Evolutionary conservation across 1,140 invertebrate species (phyloP).

Genomic region (Bombus polaris): DNA sequence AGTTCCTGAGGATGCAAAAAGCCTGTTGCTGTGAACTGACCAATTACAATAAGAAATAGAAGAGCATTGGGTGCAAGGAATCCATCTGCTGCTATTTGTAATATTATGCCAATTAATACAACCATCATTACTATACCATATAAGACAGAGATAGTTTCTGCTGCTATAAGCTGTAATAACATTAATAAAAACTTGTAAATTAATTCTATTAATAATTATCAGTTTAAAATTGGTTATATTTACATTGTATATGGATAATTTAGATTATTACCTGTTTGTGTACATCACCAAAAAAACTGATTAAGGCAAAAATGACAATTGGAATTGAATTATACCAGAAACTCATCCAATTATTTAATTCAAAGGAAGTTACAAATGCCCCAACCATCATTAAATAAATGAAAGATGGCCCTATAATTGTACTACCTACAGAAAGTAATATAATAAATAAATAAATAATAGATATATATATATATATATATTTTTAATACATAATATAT

Average conservation of each 20-base stretch:
- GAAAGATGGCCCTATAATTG: conserved; percentile 91
- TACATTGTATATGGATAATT: not conserved
- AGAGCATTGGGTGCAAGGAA: conserved; percentile 90
- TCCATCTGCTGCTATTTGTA: conserved; percentile 92
- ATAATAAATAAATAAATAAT: conserved; percentile 54
- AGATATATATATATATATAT: not conserved
- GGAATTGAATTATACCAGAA: conserved; percentile 91
- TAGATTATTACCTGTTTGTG: conserved; percentile 86
- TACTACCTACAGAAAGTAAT: conserved; percentile 86
- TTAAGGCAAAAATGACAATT: conserved; percentile 88
- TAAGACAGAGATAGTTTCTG: conserved; percentile 88
- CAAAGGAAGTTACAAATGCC: conserved; percentile 92
- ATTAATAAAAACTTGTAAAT: not conserved
- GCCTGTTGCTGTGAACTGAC: conserved; percentile 86
- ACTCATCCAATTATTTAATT: conserved; percentile 89
- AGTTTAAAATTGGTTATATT: not conserved
- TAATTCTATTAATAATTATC: not conserved
- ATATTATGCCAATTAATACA: conserved; percentile 92
- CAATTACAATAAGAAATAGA: conserved; percentile 87
- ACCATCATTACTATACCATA: conserved; percentile 97
- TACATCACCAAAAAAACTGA: conserved; percentile 90
- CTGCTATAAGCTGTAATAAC: conserved; percentile 86
- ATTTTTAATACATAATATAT: conserved; percentile 33
- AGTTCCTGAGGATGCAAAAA: conserved; percentile 94
- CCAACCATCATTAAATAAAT: conserved; percentile 96